A percentile compares a stretch with the other conserved stretches of the same genome.
These are phyloP conservation scores for Folsomia candida DNA, from an alignment of 2,888 invertebrate species.

Conservation along the genomic window DNA sequence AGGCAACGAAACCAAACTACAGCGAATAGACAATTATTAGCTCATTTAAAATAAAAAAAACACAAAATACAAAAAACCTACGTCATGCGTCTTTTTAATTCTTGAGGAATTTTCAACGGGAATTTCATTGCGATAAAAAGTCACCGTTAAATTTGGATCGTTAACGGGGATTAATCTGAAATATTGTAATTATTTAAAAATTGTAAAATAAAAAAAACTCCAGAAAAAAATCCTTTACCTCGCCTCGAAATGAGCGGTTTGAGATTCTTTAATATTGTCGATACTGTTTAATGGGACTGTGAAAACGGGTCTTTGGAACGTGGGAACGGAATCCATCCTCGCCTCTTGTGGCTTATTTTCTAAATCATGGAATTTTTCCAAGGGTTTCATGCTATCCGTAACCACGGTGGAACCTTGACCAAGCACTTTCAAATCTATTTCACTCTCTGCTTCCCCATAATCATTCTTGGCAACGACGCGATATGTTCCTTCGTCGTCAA, in stretches of 20 bases:
- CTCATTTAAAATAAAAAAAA: no score
- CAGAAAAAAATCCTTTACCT: no score
- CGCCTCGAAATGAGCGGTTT: constrained; percentile 93
- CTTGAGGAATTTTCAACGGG: constrained; percentile 80
- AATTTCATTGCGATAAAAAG: constrained; percentile 92
- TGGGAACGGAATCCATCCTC: constrained; percentile 76
- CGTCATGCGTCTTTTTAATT: constrained; percentile 85
- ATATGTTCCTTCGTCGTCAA: constrained; percentile 95
- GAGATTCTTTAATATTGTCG: constrained; percentile 76
- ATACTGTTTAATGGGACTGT: constrained; percentile 90
- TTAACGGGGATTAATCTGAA: constrained; percentile 92
- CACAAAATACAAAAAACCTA: no score
- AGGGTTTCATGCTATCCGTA: constrained; percentile 85
- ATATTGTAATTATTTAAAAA: no score
- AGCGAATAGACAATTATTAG: no score
- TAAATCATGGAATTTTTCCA: constrained; percentile 73
- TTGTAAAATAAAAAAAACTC: no score
- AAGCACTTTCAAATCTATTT: constrained; percentile 74
- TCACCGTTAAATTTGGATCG: constrained; percentile 87
- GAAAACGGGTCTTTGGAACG: constrained; percentile 88
- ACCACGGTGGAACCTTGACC: constrained; percentile 68
- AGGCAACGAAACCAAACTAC: constrained; percentile 89
- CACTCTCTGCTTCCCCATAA: constrained; percentile 81
- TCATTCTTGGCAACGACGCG: constrained; percentile 88
- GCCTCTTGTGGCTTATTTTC: constrained; percentile 61